These are phyloP conservation scores for Crioceris asparagi DNA, from an alignment of 2,888 invertebrate genomes.

Conservation along the genomic window DNA sequence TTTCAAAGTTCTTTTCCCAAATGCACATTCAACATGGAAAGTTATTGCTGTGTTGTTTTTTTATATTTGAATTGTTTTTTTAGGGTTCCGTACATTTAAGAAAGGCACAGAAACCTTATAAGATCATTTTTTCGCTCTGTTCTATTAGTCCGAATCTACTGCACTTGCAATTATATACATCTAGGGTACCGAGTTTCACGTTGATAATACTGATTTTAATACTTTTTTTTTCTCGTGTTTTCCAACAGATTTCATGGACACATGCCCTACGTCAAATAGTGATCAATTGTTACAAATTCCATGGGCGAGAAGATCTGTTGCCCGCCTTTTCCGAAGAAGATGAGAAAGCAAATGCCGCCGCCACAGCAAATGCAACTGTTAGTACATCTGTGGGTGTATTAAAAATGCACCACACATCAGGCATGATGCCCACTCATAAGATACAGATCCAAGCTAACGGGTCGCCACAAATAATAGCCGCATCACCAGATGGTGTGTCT, in stretches of 20 bases:
- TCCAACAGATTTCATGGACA: constrained; percentile 88
- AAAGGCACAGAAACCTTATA: too few relatives aligned
- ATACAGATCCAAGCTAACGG: constrained; percentile 43
- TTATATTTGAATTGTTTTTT: too few relatives aligned
- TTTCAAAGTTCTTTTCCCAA: too few relatives aligned
- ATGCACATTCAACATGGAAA: too few relatives aligned
- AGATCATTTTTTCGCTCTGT: neutral
- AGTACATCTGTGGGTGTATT: constrained; percentile 41
- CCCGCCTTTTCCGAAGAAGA: constrained; percentile 91
- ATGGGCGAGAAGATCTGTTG: constrained; percentile 88
- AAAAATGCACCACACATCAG: constrained; percentile 41
- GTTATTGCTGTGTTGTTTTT: too few relatives aligned
- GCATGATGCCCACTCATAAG: constrained; percentile 38
- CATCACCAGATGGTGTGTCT: constrained; percentile 42
- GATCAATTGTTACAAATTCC: constrained; percentile 96
- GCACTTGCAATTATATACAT: too few relatives aligned
- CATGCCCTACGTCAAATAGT: constrained; percentile 94
- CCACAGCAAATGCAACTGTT: constrained; percentile 43
- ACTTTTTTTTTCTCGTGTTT: constrained; percentile 5
- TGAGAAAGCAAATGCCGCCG: constrained; percentile 58
- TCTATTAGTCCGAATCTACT: too few relatives aligned
- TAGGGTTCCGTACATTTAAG: too few relatives aligned
- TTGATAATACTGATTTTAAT: neutral
- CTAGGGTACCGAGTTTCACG: too few relatives aligned
- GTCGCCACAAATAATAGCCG: constrained; percentile 40